These are phyloP conservation scores for Melanotaenia parkinsoni DNA, from an alignment of 2,797 vertebrate genomes.

Conservation along the genomic window DNA sequence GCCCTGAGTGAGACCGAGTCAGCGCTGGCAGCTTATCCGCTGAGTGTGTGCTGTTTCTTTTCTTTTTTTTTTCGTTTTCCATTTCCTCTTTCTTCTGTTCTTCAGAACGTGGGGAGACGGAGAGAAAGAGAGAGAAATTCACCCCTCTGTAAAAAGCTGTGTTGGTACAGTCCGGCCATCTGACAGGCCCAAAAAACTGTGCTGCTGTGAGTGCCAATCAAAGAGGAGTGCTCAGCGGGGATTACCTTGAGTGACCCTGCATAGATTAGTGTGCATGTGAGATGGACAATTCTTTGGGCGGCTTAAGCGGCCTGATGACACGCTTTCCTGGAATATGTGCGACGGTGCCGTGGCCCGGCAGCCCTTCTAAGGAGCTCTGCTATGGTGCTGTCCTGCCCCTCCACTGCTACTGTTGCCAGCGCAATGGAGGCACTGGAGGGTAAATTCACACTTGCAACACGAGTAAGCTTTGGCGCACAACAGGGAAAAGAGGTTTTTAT, in stretches of 20 bases:
- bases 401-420: conserved; percentile 68
- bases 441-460: conserved; percentile 72
- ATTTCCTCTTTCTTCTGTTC: conserved; percentile 55
- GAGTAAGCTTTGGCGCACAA: conserved; percentile 75
- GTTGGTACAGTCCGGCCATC: conserved; percentile 81
- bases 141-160: conserved; percentile 68
- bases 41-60: conserved; percentile 53
- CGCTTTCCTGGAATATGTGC: conserved; percentile 89
- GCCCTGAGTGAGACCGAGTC: conserved; percentile 47
- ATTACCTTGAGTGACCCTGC: conserved; percentile 89
- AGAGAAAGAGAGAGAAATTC: conserved; percentile 18
- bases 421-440: conserved; percentile 75
- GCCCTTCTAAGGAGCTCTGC: conserved; percentile 82
- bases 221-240: conserved; percentile 77
- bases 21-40: conserved; percentile 64
- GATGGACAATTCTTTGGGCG: conserved; percentile 86
- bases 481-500: conserved; percentile 68
- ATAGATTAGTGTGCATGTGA: conserved; percentile 87
- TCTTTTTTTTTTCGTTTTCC: conserved; percentile 34
- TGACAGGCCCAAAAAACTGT: conserved; percentile 86
- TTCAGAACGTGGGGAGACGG: conserved; percentile 8
- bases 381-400: conserved; percentile 80
- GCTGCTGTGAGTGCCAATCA: conserved; percentile 87
- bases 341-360: conserved; percentile 80
- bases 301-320: conserved; percentile 90